phyloP scores from a whole-genome alignment of 2,888 invertebrate species.

The Cetonia aurata region DNA sequence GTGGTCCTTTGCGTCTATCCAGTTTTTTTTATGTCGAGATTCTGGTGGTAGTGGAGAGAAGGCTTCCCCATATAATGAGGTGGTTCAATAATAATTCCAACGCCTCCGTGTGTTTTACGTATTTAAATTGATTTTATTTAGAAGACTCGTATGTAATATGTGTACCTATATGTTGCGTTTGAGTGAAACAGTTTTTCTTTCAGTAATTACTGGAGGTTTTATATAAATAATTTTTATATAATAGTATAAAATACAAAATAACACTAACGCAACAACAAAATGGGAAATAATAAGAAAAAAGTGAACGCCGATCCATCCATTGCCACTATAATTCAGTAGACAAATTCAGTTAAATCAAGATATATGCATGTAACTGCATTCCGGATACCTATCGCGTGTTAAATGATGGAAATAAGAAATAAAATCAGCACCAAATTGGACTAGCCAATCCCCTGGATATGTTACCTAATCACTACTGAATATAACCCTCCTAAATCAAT shows the following conservation, averaged over 20 bases:
- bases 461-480: constrained; percentile 63
- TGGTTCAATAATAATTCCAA: constrained; percentile 17
- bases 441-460: constrained; percentile 45
- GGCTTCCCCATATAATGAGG: constrained; percentile 15
- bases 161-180: too few relatives aligned
- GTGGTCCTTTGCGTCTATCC: constrained; percentile 7
- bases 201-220: too few relatives aligned
- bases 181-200: too few relatives aligned
- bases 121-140: constrained; percentile 14
- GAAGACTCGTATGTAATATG: not conserved
- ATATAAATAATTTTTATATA: not conserved
- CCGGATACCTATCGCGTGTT: constrained; percentile 40
- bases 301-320: not conserved
- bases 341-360: constrained; percentile 37
- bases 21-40: constrained; percentile 26
- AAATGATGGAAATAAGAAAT: constrained; percentile 42
- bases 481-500: constrained; percentile 63
- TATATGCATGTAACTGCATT: constrained; percentile 30
- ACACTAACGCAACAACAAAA: not conserved
- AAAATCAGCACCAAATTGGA: constrained; percentile 44
- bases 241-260: not conserved
- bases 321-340: constrained; percentile 17
- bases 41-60: constrained; percentile 8
- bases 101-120: constrained; percentile 19
- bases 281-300: too few relatives aligned